These are phyloP conservation scores for Centropus bengalensis DNA, from an alignment of 2,113 vertebrate species.

Conservation along the genomic window DNA sequence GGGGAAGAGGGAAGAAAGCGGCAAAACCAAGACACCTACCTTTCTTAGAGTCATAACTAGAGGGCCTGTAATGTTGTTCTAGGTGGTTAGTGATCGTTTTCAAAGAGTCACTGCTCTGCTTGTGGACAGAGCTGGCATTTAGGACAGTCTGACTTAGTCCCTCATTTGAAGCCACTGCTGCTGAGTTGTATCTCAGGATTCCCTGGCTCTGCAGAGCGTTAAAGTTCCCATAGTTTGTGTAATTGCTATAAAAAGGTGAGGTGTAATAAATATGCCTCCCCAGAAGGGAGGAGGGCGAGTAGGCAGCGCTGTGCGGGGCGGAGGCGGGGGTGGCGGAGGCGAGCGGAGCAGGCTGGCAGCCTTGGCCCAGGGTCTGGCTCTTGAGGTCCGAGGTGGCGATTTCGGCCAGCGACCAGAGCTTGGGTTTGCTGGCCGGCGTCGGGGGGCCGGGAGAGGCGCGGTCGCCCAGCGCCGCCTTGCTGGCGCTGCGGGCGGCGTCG, in stretches of 20 bases:
- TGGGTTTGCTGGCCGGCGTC: conserved; percentile 88
- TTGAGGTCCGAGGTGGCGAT: conserved; percentile 98
- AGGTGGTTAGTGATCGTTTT: conserved; percentile 87
- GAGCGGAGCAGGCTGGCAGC: conserved; percentile 79
- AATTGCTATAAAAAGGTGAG: conserved; percentile 97
- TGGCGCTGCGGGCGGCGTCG: conserved; percentile 78
- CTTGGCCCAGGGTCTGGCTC: conserved; percentile 82
- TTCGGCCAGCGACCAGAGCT: conserved; percentile 96
- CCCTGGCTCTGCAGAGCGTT: conserved; percentile 94
- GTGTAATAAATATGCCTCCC: conserved; percentile 98
- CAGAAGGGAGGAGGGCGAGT: conserved; percentile 90
- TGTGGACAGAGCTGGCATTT: conserved; percentile 80
- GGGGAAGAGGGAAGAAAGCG: neutral
- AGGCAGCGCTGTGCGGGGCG: conserved; percentile 85
- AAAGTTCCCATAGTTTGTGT: conserved; percentile 98
- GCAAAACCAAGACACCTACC: conserved; percentile 80
- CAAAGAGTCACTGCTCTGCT: conserved; percentile 87
- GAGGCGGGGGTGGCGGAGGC: conserved; percentile 82
- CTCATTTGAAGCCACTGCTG: conserved; percentile 84
- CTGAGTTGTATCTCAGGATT: conserved; percentile 91
- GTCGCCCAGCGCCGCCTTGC: conserved; percentile 83
- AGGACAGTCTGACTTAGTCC: conserved; percentile 82
- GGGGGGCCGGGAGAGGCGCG: conserved; percentile 82
- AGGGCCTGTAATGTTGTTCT: conserved; percentile 89
- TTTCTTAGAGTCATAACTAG: conserved; percentile 92